Evolutionary conservation across 2,113 vertebrate species (phyloP).

Genomic region (Myiopsitta monachus): DNA sequence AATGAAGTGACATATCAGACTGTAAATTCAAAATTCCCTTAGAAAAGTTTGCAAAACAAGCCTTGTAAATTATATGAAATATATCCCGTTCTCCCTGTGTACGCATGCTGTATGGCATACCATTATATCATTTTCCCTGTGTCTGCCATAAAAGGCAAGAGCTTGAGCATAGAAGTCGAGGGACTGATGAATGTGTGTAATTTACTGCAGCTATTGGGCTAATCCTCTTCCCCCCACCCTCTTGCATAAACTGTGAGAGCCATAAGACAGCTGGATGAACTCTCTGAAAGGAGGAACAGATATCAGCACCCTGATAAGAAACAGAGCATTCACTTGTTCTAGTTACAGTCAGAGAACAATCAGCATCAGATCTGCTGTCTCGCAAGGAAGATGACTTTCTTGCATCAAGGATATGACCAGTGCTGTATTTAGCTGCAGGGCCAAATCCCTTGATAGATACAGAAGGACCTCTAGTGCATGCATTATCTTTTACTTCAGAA

Average conservation of each 20-base stretch:
- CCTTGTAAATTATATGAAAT: not conserved
- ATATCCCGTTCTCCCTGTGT: not conserved
- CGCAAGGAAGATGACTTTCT: not conserved
- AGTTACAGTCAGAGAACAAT: not conserved
- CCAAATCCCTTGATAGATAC: not conserved
- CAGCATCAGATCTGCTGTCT: not conserved
- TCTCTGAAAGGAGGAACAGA: conserved; percentile 1
- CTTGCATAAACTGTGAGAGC: not conserved
- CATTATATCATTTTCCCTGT: not conserved
- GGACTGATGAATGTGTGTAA: conserved; percentile 24
- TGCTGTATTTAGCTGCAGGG: not conserved
- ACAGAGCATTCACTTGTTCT: conserved; percentile 23
- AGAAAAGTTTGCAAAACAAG: not conserved
- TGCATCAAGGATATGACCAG: not conserved
- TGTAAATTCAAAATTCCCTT: not conserved
- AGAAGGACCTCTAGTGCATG: not conserved
- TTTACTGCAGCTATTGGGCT: conserved; percentile 27
- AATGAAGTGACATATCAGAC: not conserved
- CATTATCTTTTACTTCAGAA: not conserved
- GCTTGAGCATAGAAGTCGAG: not conserved
- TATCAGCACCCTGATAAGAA: conserved; percentile 39
- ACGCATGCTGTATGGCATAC: not conserved
- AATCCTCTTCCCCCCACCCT: not conserved
- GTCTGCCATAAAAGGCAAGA: conserved; percentile 52
- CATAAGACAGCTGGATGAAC: conserved; percentile 38